phyloP scores from a whole-genome alignment of 2,888 invertebrate genomes.

The Torymus tubicola region DNA sequence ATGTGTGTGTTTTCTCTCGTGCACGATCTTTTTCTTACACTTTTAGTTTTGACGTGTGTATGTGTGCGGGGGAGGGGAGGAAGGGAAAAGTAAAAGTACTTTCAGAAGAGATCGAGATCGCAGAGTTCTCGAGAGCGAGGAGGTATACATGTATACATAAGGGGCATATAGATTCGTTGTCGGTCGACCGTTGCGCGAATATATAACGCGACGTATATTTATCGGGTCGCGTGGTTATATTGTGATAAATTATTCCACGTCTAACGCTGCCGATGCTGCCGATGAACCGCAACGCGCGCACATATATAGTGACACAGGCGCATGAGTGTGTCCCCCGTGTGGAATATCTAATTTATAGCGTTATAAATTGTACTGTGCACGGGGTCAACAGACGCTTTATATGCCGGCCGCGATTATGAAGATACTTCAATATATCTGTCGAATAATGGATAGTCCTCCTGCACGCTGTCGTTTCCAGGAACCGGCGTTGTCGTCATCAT shows the following conservation, averaged over 20 bases:
- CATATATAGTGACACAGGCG: no score
- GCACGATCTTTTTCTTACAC: no score
- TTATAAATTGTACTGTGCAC: constrained; percentile 30
- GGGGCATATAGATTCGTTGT: neutral
- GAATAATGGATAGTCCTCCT: no score
- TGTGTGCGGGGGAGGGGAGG: no score
- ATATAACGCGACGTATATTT: constrained; percentile 20
- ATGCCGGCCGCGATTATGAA: neutral
- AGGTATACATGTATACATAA: no score
- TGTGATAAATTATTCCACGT: constrained; percentile 49
- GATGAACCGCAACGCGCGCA: constrained; percentile 29
- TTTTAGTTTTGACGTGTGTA: no score
- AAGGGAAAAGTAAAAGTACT: no score
- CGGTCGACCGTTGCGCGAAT: constrained; percentile 19
- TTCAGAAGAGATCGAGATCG: no score
- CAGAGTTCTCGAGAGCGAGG: no score
- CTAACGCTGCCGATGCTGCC: constrained; percentile 12
- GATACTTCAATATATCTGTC: neutral
- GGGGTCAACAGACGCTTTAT: constrained; percentile 6
- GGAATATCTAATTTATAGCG: constrained; percentile 39
- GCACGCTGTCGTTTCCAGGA: no score
- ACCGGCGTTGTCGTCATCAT: no score
- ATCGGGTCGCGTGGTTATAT: constrained; percentile 17
- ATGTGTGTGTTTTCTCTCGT: no score
- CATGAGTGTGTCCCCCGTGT: neutral